Percentiles rank a stretch among this genome's conserved stretches.
These are phyloP conservation scores for Sesia bembeciformis DNA, from an alignment of 2,888 invertebrate genomes.

Conservation along the genomic window DNA sequence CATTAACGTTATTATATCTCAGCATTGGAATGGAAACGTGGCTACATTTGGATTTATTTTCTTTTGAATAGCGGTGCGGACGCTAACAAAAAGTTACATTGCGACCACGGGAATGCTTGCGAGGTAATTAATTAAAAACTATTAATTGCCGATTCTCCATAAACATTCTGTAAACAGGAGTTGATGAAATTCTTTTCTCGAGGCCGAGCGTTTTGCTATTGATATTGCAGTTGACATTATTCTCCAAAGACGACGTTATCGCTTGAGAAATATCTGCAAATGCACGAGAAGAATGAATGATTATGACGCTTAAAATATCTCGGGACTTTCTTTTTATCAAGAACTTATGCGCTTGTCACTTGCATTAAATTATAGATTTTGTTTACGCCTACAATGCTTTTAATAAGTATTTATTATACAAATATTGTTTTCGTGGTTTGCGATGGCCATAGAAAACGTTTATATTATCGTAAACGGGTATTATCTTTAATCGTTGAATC, in stretches of 20 bases:
- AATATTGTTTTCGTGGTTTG: no score
- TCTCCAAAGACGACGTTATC: background rate
- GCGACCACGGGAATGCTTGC: conserved; percentile 27
- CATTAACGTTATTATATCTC: background rate
- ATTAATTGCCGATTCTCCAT: conserved; percentile 47
- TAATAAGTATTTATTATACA: no score
- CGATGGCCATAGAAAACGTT: no score
- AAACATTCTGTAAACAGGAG: conserved; percentile 20
- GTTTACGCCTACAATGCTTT: no score
- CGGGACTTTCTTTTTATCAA: no score
- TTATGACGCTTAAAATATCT: background rate
- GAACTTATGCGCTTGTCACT: no score
- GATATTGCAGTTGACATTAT: conserved; percentile 11
- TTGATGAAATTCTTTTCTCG: conserved; percentile 15
- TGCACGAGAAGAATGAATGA: background rate
- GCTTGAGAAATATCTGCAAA: background rate
- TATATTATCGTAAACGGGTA: no score
- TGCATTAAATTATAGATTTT: no score
- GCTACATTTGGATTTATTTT: conserved; percentile 26
- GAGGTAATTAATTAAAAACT: conserved; percentile 54
- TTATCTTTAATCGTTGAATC: no score
- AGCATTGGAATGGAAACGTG: conserved; percentile 22
- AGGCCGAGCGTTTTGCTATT: conserved; percentile 11
- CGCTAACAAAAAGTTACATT: conserved; percentile 4
- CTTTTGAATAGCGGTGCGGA: conserved; percentile 9